Percentiles rank a stretch among this genome's conserved stretches.
Evolutionary conservation across 2,888 invertebrate species (phyloP).

Genomic region (Drosophila nigricruria): DNA sequence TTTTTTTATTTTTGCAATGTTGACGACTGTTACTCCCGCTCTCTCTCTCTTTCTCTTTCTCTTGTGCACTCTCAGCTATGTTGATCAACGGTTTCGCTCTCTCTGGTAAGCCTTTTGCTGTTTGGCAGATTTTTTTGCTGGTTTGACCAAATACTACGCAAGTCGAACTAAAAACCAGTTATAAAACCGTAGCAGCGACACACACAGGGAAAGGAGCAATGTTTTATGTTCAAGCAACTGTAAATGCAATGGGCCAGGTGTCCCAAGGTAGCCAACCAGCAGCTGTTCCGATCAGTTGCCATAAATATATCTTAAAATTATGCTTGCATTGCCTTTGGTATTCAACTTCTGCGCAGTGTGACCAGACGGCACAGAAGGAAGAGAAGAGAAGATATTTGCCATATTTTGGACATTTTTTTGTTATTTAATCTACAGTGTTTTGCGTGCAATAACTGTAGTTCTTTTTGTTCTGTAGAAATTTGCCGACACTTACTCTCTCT

Average conservation of each 20-base stretch:
- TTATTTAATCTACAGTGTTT: constrained; percentile 17
- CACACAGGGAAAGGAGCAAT: constrained; percentile 27
- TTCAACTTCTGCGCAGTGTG: constrained; percentile 38
- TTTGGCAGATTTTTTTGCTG: constrained; percentile 8
- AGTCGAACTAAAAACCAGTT: constrained; percentile 49
- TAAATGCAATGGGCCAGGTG: constrained; percentile 47
- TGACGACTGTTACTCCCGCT: constrained; percentile 1
- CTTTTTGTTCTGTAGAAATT: constrained; percentile 24
- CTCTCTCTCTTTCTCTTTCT: constrained; percentile 5
- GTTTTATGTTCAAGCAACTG: constrained; percentile 34
- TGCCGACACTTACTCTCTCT: constrained; percentile 24
- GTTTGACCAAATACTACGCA: constrained; percentile 40
- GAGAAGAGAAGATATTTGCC: neutral
- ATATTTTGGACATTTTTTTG: constrained; percentile 9
- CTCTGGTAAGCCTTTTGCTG: constrained; percentile 26
- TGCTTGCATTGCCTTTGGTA: constrained; percentile 2
- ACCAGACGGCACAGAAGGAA: neutral
- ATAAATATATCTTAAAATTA: constrained; percentile 24
- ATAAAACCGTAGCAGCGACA: constrained; percentile 11
- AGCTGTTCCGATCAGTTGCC: constrained; percentile 48
- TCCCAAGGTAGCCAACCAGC: constrained; percentile 30
- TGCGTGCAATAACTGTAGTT: constrained; percentile 21
- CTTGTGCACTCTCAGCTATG: constrained; percentile 14
- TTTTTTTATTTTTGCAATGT: constrained; percentile 24
- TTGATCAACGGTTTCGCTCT: constrained; percentile 56